phyloP scores from a whole-genome alignment of 2,888 invertebrate species.

The Eilema sororculum region DNA sequence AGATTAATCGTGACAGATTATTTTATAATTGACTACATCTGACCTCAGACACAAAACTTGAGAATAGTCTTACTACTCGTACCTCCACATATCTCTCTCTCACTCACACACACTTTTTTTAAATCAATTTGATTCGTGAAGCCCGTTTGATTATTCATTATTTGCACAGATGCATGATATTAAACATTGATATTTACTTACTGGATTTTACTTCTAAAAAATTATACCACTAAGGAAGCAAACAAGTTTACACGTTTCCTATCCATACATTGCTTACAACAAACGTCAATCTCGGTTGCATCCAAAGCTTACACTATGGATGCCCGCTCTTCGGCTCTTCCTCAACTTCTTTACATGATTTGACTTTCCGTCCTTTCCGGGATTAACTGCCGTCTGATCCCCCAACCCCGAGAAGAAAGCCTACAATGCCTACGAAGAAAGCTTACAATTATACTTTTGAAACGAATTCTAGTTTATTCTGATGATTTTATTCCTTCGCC shows the following conservation, averaged over 20 bases:
- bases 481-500: background rate
- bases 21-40: conserved; percentile 8
- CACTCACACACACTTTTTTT: background rate
- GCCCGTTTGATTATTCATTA: background rate
- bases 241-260: background rate
- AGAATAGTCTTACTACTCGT: conserved; percentile 1
- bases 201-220: too few species aligned
- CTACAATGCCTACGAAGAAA: too few species aligned
- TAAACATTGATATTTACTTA: too few species aligned
- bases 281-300: background rate
- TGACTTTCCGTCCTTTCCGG: background rate
- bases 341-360: background rate
- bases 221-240: too few species aligned
- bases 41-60: conserved; percentile 2
- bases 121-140: conserved; percentile 6
- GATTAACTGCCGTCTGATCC: background rate
- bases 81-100: background rate
- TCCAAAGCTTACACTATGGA: background rate
- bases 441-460: background rate
- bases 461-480: background rate
- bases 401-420: background rate
- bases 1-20: conserved; percentile 17
- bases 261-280: background rate
- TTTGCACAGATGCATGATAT: background rate
- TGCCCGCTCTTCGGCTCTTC: background rate